Evolutionary conservation across 1,140 invertebrate genomes (phyloP), one percentile per base, ranked within the genome.

Genomic region (Zaprionus taronus): DNA sequence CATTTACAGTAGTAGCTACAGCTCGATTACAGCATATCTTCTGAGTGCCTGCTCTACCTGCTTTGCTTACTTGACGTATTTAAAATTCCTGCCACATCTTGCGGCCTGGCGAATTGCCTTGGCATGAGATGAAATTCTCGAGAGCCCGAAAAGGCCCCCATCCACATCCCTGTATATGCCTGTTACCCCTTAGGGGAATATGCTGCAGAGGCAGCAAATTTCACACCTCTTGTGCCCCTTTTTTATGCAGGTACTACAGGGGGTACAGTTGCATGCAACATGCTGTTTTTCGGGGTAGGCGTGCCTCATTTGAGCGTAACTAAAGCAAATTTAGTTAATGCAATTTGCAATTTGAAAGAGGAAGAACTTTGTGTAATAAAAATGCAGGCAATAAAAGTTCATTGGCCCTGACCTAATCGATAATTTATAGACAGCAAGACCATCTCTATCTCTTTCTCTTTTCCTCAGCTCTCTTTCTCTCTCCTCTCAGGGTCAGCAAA

Each of bases 41-140:
- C 14, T n/a, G 22, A 14, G 4, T 12, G 38, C 6, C 24, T 15
- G 12, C 61, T 77, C 49, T 58, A 51, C 61, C 57, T 51, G 60
- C 44, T 72, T 41, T 38, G 20, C 14, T 62, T 17, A 34, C 36
- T 60, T 67, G 79, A 85, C 68, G 81, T 76, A 85, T 85, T 85
- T 81, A 81, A 85, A 86, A 85, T 85, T 85, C 82, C 65, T 72
- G 72, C 79, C 82, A 85, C 82, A 83, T 85, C 77, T 71, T 74
- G 53, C 68, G 76, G 76, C 72, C 76, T 75, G 67, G 79, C 79
- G 76, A 85, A 85, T 81, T 85, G 82, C 71, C 82, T 79, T 78
- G 82, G 71, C 67, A 85, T 85, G 81, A 85, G 79, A 81, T 81
- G 79, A 85, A 85, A 85, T 70, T 72, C 77, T 84, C 76, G 56